A percentile compares a stretch with the other conserved stretches of the same genome.
phyloP scores from a whole-genome alignment of 1,140 invertebrate species.

The Drosophila ohnishii region DNA sequence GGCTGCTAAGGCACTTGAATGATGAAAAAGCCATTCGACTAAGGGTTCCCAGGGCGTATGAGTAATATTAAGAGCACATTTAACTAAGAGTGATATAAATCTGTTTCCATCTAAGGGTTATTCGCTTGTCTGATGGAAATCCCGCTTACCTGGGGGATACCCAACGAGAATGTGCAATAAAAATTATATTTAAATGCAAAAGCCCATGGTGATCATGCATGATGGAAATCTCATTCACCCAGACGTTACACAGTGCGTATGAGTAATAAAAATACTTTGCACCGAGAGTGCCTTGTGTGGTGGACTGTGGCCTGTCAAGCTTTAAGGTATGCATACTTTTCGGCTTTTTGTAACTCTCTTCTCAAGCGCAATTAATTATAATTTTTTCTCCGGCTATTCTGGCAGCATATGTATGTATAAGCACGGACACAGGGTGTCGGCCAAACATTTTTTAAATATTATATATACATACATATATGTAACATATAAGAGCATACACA shows the following conservation, averaged over 20 bases:
- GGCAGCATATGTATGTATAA: conserved; percentile 60
- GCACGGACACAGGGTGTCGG: conserved; percentile 25
- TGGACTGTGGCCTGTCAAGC: neutral
- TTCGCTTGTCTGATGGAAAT: neutral
- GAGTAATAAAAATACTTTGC: conserved; percentile 25
- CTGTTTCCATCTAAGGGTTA: neutral
- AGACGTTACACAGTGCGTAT: conserved; percentile 37
- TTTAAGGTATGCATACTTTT: conserved; percentile 36
- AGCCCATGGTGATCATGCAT: conserved; percentile 9
- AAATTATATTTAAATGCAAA: neutral
- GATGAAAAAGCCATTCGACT: conserved; percentile 5
- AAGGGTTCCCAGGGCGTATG: neutral
- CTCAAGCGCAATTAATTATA: conserved; percentile 57
- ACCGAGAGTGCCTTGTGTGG: neutral
- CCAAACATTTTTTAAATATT: conserved; percentile 46
- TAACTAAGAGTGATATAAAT: conserved; percentile 7
- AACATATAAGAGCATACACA: conserved; percentile 5
- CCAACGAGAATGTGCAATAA: conserved; percentile 1
- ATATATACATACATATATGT: conserved; percentile 15
- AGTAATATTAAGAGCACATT: conserved; percentile 3
- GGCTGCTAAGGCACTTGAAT: conserved; percentile 1
- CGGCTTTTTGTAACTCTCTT: conserved; percentile 16
- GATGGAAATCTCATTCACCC: neutral
- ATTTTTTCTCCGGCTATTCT: conserved; percentile 36
- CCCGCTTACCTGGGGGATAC: too few species aligned